These are phyloP conservation scores for Marasmarcha lunaedactyla DNA, from an alignment of 2,888 invertebrate species.

Conservation along the genomic window DNA sequence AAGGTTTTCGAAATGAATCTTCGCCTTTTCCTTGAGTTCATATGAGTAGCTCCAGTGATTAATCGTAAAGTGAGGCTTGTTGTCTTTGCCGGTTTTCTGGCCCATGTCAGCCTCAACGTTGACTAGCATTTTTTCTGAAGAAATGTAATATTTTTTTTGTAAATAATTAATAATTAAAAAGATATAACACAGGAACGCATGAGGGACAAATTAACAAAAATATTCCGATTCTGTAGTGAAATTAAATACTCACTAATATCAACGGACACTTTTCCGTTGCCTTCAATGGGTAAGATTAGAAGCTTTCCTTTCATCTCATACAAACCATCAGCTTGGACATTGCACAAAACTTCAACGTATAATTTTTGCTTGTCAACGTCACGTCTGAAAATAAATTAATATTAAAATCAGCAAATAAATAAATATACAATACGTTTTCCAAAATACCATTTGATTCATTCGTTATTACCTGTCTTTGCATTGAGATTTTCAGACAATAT, in stretches of 20 bases:
- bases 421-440: too few relatives aligned
- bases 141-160: too few relatives aligned
- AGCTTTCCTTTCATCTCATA: conserved; percentile 38
- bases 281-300: conserved; percentile 28
- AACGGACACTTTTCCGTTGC: conserved; percentile 28
- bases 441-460: too few relatives aligned
- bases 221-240: too few relatives aligned
- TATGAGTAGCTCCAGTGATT: conserved; percentile 26
- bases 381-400: too few relatives aligned
- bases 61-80: conserved; percentile 29
- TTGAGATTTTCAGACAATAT: too few relatives aligned
- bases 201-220: too few relatives aligned
- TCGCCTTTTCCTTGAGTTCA: conserved; percentile 30
- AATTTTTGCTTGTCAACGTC: neutral
- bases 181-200: too few relatives aligned
- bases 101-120: conserved; percentile 20
- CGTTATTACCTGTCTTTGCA: too few relatives aligned
- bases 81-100: conserved; percentile 24
- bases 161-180: too few relatives aligned
- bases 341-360: neutral
- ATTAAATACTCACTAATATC: conserved; percentile 25
- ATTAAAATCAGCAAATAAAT: too few relatives aligned
- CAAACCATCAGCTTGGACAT: conserved; percentile 16
- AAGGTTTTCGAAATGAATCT: conserved; percentile 32
- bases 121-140: conserved; percentile 25